Base-by-base conservation (phyloP, 2,113 vertebrate species). In the Corynorhinus townsendii region DNA sequence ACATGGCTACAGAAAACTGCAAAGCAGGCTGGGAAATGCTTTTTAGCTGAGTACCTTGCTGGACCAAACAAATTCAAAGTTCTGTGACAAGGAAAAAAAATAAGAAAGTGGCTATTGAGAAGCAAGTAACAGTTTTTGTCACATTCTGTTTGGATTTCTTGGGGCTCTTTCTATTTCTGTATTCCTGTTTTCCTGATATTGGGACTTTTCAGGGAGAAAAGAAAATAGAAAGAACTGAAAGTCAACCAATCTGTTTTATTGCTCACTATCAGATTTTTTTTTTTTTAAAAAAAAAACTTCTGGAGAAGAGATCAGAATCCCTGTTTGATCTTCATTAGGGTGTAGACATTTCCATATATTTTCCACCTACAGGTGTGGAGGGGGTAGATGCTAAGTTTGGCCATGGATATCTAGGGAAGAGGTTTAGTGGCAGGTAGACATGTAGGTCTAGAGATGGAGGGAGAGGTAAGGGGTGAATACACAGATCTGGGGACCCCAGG, bases 161-260 rank as follows among this genome's bases (percentile, higher is more conserved):
- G 26, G 43, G 26, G 26, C 26, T 88, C 22, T 92, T 86, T 49
- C 22, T 69, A 85, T 43, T 92, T 43, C 47, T 92, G 28, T 69
- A 90, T 43, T 90, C 33, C 47, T 92, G 28, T 69, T 73, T 89
- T 91, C 47, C 28, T 91, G 45, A 52, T 59, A 81, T 11, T 47
- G 30, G 16, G 8, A n/a, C n/a, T 93, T 90, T 95, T 69, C 20
- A 90, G 90, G 72, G 71, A 81, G 49, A 84, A 94, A 84, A 90
- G 28, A 26, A 89, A 84, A 66, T 16, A 86, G 20, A 64, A 89
- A 45, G 43, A 94, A 71, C 59, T 35, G n/a, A 80, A 52, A 68
- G 35, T 80, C 30, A 62, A 77, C 35, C 30, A 66, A 91, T 52
- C 15, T 1, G 72, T 73, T 72, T 83, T 56, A 40, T 59, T 66